A percentile compares a stretch with the other conserved stretches of the same genome.
These are phyloP conservation scores for Eutolmus rufibarbis DNA, from an alignment of 2,888 invertebrate genomes.

Conservation along the genomic window DNA sequence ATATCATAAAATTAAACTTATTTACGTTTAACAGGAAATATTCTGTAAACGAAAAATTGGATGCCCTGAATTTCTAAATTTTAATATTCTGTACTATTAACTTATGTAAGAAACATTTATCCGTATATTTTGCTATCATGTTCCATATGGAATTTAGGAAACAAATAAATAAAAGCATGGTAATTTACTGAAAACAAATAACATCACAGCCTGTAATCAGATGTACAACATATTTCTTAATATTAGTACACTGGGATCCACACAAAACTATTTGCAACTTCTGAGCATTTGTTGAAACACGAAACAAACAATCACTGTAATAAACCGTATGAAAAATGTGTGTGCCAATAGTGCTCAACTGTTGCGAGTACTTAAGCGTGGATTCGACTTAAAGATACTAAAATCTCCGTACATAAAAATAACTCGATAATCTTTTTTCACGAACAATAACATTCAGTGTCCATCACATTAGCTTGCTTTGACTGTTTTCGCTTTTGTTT, in stretches of 20 bases:
- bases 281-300: background rate
- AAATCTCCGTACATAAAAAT: background rate
- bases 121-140: background rate
- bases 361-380: background rate
- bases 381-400: background rate
- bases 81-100: background rate
- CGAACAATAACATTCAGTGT: background rate
- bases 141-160: background rate
- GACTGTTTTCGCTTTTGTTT: background rate
- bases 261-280: background rate
- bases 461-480: conserved; percentile 22
- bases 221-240: background rate
- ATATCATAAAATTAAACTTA: background rate
- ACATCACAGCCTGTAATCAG: background rate
- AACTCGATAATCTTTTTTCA: background rate
- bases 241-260: background rate
- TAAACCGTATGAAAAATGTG: background rate
- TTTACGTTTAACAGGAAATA: too few species aligned
- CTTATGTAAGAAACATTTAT: background rate
- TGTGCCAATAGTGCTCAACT: background rate
- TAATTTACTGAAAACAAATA: background rate
- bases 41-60: background rate
- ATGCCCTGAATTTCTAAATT: background rate
- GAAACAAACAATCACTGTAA: background rate
- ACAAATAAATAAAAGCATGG: background rate